Evolutionary conservation across 1,140 invertebrate genomes (phyloP).

Genomic region (Dryas iulia): DNA sequence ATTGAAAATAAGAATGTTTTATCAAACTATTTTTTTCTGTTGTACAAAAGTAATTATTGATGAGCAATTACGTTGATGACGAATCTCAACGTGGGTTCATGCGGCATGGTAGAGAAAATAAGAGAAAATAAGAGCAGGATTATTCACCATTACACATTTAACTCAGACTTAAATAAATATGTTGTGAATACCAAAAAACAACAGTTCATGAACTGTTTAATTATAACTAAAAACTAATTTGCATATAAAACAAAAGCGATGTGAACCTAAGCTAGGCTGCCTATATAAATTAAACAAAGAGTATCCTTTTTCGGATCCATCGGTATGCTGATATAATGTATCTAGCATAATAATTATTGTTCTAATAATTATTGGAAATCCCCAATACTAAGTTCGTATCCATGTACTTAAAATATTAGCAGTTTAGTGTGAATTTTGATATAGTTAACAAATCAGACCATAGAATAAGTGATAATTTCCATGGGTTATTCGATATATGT

Average conservation of each 20-base stretch:
- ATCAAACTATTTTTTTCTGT: no score
- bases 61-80: no score
- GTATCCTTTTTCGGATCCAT: constrained; percentile 9
- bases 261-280: neutral
- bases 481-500: no score
- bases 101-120: no score
- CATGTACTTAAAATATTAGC: neutral
- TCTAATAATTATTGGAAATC: constrained; percentile 9
- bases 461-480: neutral
- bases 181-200: no score
- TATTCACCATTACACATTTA: neutral
- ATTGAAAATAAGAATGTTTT: no score
- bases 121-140: no score
- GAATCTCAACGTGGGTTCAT: no score
- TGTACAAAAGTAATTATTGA: no score
- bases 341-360: constrained; percentile 5
- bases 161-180: no score
- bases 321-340: constrained; percentile 2
- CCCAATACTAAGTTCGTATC: neutral
- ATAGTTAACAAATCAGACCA: neutral
- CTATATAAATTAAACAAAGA: constrained; percentile 11
- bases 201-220: neutral
- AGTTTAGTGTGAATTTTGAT: constrained; percentile 3
- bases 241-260: neutral
- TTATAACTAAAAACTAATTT: neutral